Base-by-base conservation (phyloP, 2,888 invertebrate species). In the Gryllus longicercus region DNA sequence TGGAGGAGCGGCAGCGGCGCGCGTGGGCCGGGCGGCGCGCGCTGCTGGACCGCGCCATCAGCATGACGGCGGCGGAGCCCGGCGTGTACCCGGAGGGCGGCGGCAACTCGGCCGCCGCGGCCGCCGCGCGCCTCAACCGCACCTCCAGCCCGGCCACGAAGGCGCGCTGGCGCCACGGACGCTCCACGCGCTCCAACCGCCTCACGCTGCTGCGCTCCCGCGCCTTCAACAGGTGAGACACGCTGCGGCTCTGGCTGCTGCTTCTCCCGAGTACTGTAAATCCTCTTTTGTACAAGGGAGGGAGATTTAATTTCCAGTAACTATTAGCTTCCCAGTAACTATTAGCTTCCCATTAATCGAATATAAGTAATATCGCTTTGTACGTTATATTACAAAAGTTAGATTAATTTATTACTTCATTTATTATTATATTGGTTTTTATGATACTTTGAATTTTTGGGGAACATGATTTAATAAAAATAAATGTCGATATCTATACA, bases 1-100 rank as follows among this genome's bases (percentile, higher is more conserved):
- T 8, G 63, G 63, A 8, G 63, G 63, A 8, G 74, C 25, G 21
- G n/a, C 23, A 76, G 76, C 25, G 38, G 25, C 25, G 16, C 16
- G 25, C 16, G 76, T 38, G 25, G 76, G 25, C 23, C 23, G n/a
- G n/a, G 76, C 80, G 85, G 82, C 84, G 85, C 76, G 84, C 85
- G 77, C 87, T 86, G 82, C 84, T 89, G 82, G 87, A 86, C 80
- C 85, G 88, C 79, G 87, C 88, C 4, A 87, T 88, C 78, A 89
- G 88, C 84, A 87, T 87, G 76, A 88, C 87, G 83, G 85, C 86
- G 18, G 87, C 87, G 80, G 74, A 80, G 49, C 82, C 84, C 38
- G 51, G 79, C 38, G 79, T 82, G 2, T 83, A 84, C 16, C 63
- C 79, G 10, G 82, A 80, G 25, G 84, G 84, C 1, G 84, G 84